Base-by-base conservation (phyloP, 2,888 invertebrate genomes). In the Halocaridina rubra region DNA sequence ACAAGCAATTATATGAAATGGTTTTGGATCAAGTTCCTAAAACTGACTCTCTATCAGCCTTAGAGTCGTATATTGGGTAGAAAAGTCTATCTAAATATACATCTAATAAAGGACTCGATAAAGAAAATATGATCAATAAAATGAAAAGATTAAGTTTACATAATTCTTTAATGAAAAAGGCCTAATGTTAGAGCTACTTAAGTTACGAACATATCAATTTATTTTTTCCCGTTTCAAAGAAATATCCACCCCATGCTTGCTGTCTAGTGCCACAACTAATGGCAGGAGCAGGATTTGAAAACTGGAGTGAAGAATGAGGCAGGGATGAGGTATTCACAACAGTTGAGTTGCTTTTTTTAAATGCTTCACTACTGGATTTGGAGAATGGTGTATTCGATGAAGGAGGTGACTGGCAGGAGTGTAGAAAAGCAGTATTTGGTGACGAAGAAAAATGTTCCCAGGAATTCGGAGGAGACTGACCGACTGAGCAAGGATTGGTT, bases 381-480 rank as follows among this genome's bases (percentile, higher is more conserved):
- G 67, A 32, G 27, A 78, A 46, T 32, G 57, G 24, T 32, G 61
- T 61, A 16, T 33, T 16, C 10, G 10, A 33, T 33, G 33, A n/a
- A 8, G 61, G 4, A 33, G 64, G 27, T 3, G 81, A 84, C 59
- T 84, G 84, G 33, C 84, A 84, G 3, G 84, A 79, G 69, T 84
- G 74, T 1, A 84, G 75, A 69, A 84, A 84, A 59, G 79, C 84
- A 3, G 67, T 80, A 57, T 77, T 84, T 10, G 84, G 84, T 16
- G 84, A 84, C 0, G 57, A 39, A 3, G 76, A 67, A 16, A 57
- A 81, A 13, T 69, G 53, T 16, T 64, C 67, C 61, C 69, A 39
- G 13, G 13, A 39, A 39, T 79, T 64, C 29, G 84, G 59, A 2
- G 78, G 84, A 69, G 78, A 74, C 24, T 84, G 67, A 27, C 81